These are phyloP conservation scores for Nycticryphes semicollaris DNA, from an alignment of 2,113 vertebrate genomes.

Conservation along the genomic window DNA sequence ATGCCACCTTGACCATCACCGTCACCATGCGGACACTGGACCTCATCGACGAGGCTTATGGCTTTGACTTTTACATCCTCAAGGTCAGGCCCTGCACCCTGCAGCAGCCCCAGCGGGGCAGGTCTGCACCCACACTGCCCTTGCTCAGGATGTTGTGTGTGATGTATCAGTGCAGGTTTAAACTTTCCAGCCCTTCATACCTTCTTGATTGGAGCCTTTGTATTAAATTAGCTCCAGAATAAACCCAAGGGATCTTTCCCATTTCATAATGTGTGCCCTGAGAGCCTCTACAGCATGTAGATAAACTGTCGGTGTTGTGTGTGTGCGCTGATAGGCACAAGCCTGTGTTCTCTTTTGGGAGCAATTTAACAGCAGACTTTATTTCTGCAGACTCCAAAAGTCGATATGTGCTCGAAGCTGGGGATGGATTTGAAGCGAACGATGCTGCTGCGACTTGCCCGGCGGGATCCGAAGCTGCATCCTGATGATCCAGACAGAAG, in stretches of 20 bases:
- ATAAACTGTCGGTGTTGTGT: fast-evolving
- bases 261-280: fast-evolving
- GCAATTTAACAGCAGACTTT: not conserved
- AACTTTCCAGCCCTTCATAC: not conserved
- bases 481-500: slow-evolving; percentile 76
- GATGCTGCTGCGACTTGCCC: slow-evolving; percentile 88
- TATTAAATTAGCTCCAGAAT: fast-evolving
- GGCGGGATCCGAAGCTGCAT: slow-evolving; percentile 80
- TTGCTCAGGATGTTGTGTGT: fast-evolving
- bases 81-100: slow-evolving; percentile 64
- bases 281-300: fast-evolving
- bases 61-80: slow-evolving; percentile 95
- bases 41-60: slow-evolving; percentile 87
- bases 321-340: fast-evolving
- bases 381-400: slow-evolving; percentile 82
- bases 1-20: slow-evolving; percentile 81
- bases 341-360: fast-evolving
- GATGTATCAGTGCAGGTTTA: fast-evolving
- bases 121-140: fast-evolving
- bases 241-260: fast-evolving
- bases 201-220: fast-evolving
- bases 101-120: fast-evolving
- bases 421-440: slow-evolving; percentile 94
- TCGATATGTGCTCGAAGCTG: slow-evolving; percentile 90
- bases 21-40: slow-evolving; percentile 89